A percentile compares a stretch with the other conserved stretches of the same genome.
These are phyloP conservation scores for Allophyes oxyacanthae DNA, from an alignment of 2,888 invertebrate genomes.

Conservation along the genomic window DNA sequence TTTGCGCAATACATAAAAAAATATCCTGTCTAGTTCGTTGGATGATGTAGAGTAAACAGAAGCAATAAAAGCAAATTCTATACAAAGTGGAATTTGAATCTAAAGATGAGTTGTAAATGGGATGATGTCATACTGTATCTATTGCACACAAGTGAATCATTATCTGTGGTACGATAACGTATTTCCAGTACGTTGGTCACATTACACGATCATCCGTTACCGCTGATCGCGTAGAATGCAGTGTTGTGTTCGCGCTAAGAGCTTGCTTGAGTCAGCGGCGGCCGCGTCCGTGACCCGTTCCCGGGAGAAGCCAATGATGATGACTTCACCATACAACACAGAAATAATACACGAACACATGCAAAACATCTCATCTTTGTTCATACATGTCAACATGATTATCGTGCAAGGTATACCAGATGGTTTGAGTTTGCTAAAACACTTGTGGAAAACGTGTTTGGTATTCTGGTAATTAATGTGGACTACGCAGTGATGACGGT, in stretches of 20 bases:
- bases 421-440: too few relatives aligned
- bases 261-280: constrained; percentile 43
- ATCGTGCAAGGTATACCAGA: too few relatives aligned
- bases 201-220: constrained; percentile 38
- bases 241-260: constrained; percentile 43
- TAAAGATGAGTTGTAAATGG: constrained; percentile 3
- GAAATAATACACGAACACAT: too few relatives aligned
- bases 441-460: too few relatives aligned
- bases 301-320: constrained; percentile 5
- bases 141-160: constrained; percentile 2
- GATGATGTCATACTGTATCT: constrained; percentile 5
- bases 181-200: constrained; percentile 20
- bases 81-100: neutral
- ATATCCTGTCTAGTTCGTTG: too few relatives aligned
- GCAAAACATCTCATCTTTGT: too few relatives aligned
- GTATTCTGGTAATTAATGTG: too few relatives aligned
- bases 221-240: constrained; percentile 43
- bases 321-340: neutral
- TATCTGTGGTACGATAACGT: constrained; percentile 18
- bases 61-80: too few relatives aligned
- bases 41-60: too few relatives aligned
- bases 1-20: too few relatives aligned
- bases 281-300: constrained; percentile 10
- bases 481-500: too few relatives aligned
- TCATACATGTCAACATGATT: too few relatives aligned